Conservation (phyloP, 1,140 invertebrate genomes). For the Meloidogyne chitwoodi region DNA sequence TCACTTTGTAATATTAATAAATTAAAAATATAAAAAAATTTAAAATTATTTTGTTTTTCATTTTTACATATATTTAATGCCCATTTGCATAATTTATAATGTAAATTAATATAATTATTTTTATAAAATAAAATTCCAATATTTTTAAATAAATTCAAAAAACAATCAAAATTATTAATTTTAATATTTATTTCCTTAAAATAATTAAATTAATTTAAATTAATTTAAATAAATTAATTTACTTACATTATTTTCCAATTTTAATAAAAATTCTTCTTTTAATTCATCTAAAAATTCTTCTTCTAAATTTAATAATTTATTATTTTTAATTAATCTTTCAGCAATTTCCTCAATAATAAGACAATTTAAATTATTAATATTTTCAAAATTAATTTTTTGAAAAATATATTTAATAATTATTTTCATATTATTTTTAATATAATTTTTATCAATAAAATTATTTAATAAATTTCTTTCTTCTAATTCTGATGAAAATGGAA, state of each 20-base stretch:
- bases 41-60: neutral
- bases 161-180: neutral
- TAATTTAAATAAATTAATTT: neutral
- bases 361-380: neutral
- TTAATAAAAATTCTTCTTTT: neutral
- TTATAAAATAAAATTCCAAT: neutral
- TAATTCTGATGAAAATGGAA: neutral
- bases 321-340: neutral
- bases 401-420: neutral
- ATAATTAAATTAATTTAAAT: neutral
- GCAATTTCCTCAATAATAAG: neutral
- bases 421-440: neutral
- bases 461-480: neutral
- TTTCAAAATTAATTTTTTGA: neutral
- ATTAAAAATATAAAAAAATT: neutral
- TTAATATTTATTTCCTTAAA: neutral
- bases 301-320: neutral
- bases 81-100: neutral
- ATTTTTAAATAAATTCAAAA: neutral
- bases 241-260: neutral
- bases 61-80: neutral
- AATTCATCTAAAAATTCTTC: neutral
- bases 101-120: neutral
- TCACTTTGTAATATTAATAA: neutral
- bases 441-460: neutral